phyloP scores from a whole-genome alignment of 2,888 invertebrate genomes.

The Glaucopsyche alexis region DNA sequence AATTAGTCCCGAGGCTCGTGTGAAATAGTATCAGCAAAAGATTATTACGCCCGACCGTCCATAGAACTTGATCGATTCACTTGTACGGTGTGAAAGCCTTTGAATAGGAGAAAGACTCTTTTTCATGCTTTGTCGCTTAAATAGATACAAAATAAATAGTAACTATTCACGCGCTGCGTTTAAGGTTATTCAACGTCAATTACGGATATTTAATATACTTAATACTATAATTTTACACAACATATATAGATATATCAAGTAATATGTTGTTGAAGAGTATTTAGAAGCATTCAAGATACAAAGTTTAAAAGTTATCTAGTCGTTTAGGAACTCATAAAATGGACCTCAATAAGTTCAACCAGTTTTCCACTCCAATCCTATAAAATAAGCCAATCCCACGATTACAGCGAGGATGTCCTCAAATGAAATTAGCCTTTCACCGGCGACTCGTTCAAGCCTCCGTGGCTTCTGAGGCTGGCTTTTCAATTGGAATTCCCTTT shows the following conservation, averaged over 20 bases:
- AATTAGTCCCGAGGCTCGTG: not conserved
- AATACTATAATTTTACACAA: too few species aligned
- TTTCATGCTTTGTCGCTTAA: not conserved
- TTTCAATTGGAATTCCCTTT: slow-evolving; percentile 19
- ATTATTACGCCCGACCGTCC: not conserved
- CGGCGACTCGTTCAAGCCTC: slow-evolving; percentile 8
- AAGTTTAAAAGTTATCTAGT: too few species aligned
- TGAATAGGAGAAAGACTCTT: not conserved
- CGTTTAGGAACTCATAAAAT: too few species aligned
- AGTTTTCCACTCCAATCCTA: not conserved
- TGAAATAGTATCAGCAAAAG: not conserved
- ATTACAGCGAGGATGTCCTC: slow-evolving; percentile 4
- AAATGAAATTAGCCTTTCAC: slow-evolving; percentile 16
- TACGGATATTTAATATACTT: too few species aligned
- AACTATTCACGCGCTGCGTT: not conserved
- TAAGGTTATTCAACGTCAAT: too few species aligned
- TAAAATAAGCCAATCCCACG: not conserved
- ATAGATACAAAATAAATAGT: not conserved
- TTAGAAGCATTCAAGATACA: too few species aligned
- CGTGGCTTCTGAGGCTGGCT: not conserved
- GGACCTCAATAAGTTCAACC: not conserved
- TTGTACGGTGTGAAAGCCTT: not conserved
- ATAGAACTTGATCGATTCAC: slow-evolving; percentile 5
- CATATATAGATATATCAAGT: too few species aligned
- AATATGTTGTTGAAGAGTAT: too few species aligned